Percentiles rank a stretch among this genome's conserved stretches.
These are phyloP conservation scores for Vombatus ursinus DNA, from an alignment of 2,113 vertebrate species.

Conservation along the genomic window DNA sequence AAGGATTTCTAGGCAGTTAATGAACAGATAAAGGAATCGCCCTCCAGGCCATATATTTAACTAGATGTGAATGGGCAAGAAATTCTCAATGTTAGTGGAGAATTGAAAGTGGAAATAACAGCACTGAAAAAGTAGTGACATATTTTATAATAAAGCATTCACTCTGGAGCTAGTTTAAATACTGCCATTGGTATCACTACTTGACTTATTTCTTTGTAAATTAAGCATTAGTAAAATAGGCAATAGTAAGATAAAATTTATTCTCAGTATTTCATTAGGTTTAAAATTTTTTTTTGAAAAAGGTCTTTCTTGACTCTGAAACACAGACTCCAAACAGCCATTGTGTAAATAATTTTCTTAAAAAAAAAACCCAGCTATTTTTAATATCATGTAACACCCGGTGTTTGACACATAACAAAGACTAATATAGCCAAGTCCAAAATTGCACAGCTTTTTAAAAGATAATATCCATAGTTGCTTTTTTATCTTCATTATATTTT, in stretches of 20 bases:
- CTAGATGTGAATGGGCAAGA: background rate
- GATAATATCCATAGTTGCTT: background rate
- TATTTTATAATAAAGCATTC: background rate
- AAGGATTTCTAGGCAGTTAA: background rate
- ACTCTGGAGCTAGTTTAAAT: background rate
- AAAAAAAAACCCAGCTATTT: background rate
- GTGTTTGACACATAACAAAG: background rate
- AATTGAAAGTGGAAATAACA: background rate
- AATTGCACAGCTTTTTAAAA: conserved; percentile 11
- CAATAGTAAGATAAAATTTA: background rate
- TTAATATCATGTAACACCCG: background rate
- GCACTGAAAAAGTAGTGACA: background rate
- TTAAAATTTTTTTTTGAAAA: background rate
- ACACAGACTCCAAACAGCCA: background rate
- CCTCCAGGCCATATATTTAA: background rate
- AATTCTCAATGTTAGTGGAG: background rate
- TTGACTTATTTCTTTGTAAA: background rate
- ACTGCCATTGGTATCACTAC: background rate
- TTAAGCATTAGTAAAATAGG: background rate
- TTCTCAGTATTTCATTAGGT: conserved; percentile 15
- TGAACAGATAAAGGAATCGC: background rate
- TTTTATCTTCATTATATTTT: background rate
- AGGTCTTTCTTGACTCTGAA: background rate
- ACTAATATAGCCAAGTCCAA: background rate
- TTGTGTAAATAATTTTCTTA: background rate